phyloP scores from a whole-genome alignment of 2,888 invertebrate genomes.

The Mesochorus sp. region DNA sequence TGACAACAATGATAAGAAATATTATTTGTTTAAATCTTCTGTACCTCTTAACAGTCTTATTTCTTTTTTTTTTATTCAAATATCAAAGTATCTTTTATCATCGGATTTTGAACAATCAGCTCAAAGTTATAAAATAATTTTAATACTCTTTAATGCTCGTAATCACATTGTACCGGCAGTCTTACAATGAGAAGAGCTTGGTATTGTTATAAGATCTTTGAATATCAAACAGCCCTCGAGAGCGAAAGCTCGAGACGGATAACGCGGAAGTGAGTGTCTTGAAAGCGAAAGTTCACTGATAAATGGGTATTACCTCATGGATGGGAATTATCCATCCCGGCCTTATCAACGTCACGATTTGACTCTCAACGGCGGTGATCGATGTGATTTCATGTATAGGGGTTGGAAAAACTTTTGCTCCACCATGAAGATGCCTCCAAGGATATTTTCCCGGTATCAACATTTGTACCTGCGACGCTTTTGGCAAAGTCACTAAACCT shows the following conservation, averaged over 20 bases:
- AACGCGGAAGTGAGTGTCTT: too few species aligned
- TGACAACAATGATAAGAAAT: background rate
- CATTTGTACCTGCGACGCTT: constrained; percentile 62
- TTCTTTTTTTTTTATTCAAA: too few species aligned
- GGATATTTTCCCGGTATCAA: constrained; percentile 66
- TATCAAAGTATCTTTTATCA: background rate
- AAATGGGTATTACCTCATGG: constrained; percentile 62
- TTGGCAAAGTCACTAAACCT: constrained; percentile 65
- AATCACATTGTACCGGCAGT: too few species aligned
- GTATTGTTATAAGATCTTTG: too few species aligned
- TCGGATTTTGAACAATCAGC: too few species aligned
- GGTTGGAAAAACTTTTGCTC: constrained; percentile 53
- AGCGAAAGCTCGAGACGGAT: too few species aligned
- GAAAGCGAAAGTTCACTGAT: too few species aligned
- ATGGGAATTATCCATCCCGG: constrained; percentile 67
- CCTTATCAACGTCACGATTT: constrained; percentile 63
- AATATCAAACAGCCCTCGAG: too few species aligned
- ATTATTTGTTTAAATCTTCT: background rate
- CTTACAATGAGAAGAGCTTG: too few species aligned
- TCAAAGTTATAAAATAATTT: too few species aligned
- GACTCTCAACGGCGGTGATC: constrained; percentile 54
- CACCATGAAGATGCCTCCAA: constrained; percentile 68
- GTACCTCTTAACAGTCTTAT: too few species aligned
- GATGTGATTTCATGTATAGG: constrained; percentile 36
- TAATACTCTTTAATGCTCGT: too few species aligned